Base-by-base conservation (phyloP, 2,113 vertebrate genomes). In the Notarius quadriscutis region DNA sequence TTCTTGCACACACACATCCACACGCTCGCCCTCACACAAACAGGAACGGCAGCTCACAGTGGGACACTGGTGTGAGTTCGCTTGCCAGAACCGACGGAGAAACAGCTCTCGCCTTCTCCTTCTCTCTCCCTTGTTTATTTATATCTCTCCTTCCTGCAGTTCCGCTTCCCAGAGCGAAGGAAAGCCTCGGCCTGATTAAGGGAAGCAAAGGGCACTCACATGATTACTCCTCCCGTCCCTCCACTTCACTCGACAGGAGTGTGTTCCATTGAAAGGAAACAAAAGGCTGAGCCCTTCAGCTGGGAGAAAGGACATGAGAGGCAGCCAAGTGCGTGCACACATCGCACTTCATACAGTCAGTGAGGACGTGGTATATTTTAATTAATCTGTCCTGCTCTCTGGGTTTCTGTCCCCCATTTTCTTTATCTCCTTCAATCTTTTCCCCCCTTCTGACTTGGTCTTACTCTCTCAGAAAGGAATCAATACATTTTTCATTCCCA, bases 401-500 rank as follows among this genome's bases (percentile, higher is more conserved):
- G 41, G 15, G 3, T 62, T 82, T 84, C 57, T 62, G 41, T 51
- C 34, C 62, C n/a, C 20, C 51, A 12, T 25, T 50, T 72, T 30
- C 34, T 58, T 63, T 86, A 74, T 60, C 34, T 67, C 79, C 65
- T 41, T 51, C 57, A 10, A 71, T 84, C 55, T 75, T 51, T 10
- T 25, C 22, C 62, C 63, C 65, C 55, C 71, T 79, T 72, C 30
- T 15, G 9, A 15, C 82, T 67, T 22, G 0, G 27, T 58, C 84
- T 77, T 50, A 75, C 8, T 27, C 60, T 55, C 60, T 77, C 89
- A 87, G 87, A 87, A 88, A 89, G 86, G 89, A 94, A 95, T 95
- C 94, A 88, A 95, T 94, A 93, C 86, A 85, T 84, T 91, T 90
- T 81, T 86, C 84, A 91, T 89, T 92, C 93, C 91, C 91, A 93